phyloP scores from a whole-genome alignment of 2,888 invertebrate genomes.

The Pachycephus smyrnensis region DNA sequence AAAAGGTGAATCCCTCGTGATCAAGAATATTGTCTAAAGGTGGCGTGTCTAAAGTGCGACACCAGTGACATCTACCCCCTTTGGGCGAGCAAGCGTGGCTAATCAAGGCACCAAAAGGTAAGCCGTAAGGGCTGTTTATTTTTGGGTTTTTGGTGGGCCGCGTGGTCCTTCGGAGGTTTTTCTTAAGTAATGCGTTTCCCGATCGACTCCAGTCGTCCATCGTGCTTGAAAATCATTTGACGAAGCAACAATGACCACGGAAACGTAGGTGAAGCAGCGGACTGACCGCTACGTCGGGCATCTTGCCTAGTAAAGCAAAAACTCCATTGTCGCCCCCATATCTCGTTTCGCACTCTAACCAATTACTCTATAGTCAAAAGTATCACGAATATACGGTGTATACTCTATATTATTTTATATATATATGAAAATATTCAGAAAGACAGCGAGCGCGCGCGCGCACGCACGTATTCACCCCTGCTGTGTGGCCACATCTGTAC shows the following conservation, averaged over 20 bases:
- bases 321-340: slow-evolving; percentile 28
- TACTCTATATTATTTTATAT: neutral
- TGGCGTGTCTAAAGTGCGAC: slow-evolving; percentile 29
- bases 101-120: slow-evolving; percentile 88
- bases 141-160: slow-evolving; percentile 54
- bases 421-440: neutral
- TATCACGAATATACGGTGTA: neutral
- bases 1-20: no score
- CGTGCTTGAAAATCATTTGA: slow-evolving; percentile 55
- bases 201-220: slow-evolving; percentile 44
- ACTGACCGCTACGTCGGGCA: slow-evolving; percentile 56
- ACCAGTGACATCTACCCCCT: slow-evolving; percentile 46
- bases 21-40: slow-evolving; percentile 30
- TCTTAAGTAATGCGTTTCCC: slow-evolving; percentile 52
- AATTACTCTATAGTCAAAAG: slow-evolving; percentile 37
- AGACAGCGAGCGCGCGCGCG: slow-evolving; percentile 5
- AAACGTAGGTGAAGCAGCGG: slow-evolving; percentile 56
- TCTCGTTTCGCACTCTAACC: slow-evolving; percentile 39
- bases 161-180: slow-evolving; percentile 46
- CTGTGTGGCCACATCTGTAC: neutral
- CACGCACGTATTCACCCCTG: neutral
- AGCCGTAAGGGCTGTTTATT: slow-evolving; percentile 62
- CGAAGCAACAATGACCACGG: slow-evolving; percentile 56
- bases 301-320: slow-evolving; percentile 46
- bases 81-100: slow-evolving; percentile 79